phyloP scores from a whole-genome alignment of 2,797 vertebrate genomes.

The Muscicapa comitata region DNA sequence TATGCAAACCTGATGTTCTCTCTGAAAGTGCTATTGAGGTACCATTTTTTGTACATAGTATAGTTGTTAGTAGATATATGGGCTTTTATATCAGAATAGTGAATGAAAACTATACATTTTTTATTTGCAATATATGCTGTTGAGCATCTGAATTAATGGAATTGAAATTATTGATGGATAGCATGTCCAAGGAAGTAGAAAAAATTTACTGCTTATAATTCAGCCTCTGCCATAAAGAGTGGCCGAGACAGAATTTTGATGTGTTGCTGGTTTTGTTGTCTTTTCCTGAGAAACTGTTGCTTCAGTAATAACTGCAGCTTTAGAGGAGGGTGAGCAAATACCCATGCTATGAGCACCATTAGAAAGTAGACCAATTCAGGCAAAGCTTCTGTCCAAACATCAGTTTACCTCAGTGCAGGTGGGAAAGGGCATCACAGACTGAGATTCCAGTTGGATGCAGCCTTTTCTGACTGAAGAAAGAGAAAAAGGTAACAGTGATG shows the following conservation, averaged over 20 bases:
- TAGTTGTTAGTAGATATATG: neutral
- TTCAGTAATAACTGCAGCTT: neutral
- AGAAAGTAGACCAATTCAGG: neutral
- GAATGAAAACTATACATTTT: neutral
- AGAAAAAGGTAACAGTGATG: neutral
- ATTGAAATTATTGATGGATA: neutral
- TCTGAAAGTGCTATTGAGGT: neutral
- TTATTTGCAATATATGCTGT: neutral
- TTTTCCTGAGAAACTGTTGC: neutral
- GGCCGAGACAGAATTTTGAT: neutral
- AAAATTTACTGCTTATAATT: neutral
- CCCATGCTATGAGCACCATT: neutral
- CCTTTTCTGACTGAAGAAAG: neutral
- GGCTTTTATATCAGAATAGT: neutral
- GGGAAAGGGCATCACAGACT: neutral
- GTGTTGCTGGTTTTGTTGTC: neutral
- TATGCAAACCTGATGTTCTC: accelerated
- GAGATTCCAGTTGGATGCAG: neutral
- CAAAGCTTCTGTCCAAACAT: neutral
- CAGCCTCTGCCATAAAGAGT: neutral
- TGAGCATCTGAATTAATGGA: neutral
- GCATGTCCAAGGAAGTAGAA: neutral
- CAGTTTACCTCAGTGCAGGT: neutral
- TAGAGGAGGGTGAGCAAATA: neutral
- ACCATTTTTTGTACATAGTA: neutral